A percentile compares a stretch with the other conserved stretches of the same genome.
These are phyloP conservation scores for Brachionus calyciflorus DNA, from an alignment of 1,140 invertebrate genomes.

Conservation along the genomic window DNA sequence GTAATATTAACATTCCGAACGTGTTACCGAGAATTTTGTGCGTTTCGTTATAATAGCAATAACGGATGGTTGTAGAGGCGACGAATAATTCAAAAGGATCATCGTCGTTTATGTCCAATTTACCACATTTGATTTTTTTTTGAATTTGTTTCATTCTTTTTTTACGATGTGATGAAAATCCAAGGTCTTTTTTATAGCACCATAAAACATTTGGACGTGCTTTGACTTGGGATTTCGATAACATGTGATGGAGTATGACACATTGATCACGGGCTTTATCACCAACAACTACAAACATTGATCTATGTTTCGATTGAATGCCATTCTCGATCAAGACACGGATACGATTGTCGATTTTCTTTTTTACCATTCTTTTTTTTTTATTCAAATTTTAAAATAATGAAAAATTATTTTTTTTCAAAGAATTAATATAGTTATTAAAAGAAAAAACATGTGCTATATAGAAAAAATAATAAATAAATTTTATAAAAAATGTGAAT, in stretches of 20 bases:
- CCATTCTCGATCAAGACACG: constrained; percentile 95
- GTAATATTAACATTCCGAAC: constrained; percentile 91
- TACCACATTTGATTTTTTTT: constrained; percentile 76
- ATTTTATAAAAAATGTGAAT: background rate
- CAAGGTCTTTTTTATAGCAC: constrained; percentile 97
- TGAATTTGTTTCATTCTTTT: constrained; percentile 83
- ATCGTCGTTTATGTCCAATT: constrained; percentile 85
- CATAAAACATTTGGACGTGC: constrained; percentile 84
- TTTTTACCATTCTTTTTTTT: constrained; percentile 28
- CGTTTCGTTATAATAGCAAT: constrained; percentile 94
- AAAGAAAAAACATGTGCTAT: too few relatives aligned
- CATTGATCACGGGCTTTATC: constrained; percentile 94
- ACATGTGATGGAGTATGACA: constrained; percentile 92
- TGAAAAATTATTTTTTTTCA: too few relatives aligned
- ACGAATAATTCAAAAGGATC: constrained; percentile 95
- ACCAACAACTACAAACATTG: constrained; percentile 90
- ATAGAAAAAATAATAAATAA: too few relatives aligned
- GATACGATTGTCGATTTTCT: constrained; percentile 92
- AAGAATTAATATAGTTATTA: too few relatives aligned
- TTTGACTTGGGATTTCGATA: constrained; percentile 87
- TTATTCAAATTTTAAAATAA: background rate
- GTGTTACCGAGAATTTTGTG: constrained; percentile 97
- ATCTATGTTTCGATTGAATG: constrained; percentile 76
- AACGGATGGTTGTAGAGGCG: constrained; percentile 90
- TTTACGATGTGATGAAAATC: constrained; percentile 86